Evolutionary conservation across 2,888 invertebrate species (phyloP).

Genomic region (Clunio marinus): DNA sequence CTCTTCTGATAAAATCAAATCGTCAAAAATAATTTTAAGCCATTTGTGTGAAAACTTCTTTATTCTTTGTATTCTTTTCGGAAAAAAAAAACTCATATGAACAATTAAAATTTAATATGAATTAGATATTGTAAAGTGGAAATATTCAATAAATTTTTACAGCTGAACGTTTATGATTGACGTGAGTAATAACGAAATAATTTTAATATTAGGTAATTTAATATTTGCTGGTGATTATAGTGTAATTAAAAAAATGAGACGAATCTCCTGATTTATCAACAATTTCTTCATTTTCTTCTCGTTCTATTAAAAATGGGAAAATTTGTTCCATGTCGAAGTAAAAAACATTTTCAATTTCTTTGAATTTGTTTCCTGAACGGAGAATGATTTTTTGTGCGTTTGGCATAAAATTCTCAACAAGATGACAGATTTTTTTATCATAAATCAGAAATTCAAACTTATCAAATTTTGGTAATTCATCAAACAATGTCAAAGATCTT

Average conservation of each 20-base stretch:
- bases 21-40: too few species aligned
- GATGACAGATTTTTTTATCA: constrained; percentile 44
- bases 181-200: too few species aligned
- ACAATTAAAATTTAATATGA: too few species aligned
- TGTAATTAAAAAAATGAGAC: constrained; percentile 16
- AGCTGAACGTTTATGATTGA: too few species aligned
- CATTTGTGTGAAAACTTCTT: too few species aligned
- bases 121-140: too few species aligned
- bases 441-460: constrained; percentile 47
- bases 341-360: constrained; percentile 46
- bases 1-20: too few species aligned
- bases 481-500: constrained; percentile 42
- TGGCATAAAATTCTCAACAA: constrained; percentile 43
- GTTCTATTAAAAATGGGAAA: constrained; percentile 45
- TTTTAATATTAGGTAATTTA: too few species aligned
- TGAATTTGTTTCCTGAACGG: constrained; percentile 46
- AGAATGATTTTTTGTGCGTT: constrained; percentile 47
- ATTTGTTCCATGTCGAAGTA: constrained; percentile 48
- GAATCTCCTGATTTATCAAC: not conserved
- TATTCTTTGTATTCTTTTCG: too few species aligned
- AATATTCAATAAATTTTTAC: too few species aligned
- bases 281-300: constrained; percentile 5
- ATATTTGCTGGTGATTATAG: constrained; percentile 7
- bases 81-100: too few species aligned
- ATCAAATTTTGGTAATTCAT: constrained; percentile 44